phyloP scores from a whole-genome alignment of 2,888 invertebrate species.

The Ochlodes sylvanus region DNA sequence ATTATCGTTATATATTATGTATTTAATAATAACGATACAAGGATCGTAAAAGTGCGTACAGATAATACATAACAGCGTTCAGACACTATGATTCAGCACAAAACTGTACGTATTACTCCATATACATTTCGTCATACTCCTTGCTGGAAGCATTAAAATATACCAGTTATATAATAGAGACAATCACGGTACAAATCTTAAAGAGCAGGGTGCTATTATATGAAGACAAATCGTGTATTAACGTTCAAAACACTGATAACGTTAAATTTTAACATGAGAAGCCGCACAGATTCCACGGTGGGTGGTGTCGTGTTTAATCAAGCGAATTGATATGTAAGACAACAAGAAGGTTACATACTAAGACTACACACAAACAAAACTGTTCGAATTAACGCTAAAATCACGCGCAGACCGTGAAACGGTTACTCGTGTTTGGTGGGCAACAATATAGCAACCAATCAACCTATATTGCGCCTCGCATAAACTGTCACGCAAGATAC shows the following conservation, averaged over 20 bases:
- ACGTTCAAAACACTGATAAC: slow-evolving; percentile 43
- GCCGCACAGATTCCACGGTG: slow-evolving; percentile 14
- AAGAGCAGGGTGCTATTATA: slow-evolving; percentile 71
- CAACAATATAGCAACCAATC: slow-evolving; percentile 22
- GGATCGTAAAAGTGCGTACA: slow-evolving; percentile 14
- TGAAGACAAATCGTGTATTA: slow-evolving; percentile 50
- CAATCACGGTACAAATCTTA: slow-evolving; percentile 48
- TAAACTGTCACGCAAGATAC: not conserved
- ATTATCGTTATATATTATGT: slow-evolving; percentile 22
- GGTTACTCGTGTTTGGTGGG: not conserved
- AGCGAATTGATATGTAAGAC: slow-evolving; percentile 61
- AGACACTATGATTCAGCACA: slow-evolving; percentile 10
- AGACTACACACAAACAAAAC: slow-evolving; percentile 9
- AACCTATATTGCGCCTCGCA: slow-evolving; percentile 14
- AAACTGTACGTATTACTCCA: slow-evolving; percentile 33
- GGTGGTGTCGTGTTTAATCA: slow-evolving; percentile 43
- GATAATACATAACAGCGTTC: slow-evolving; percentile 24
- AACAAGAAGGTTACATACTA: slow-evolving; percentile 43
- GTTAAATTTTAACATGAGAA: slow-evolving; percentile 38
- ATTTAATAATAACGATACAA: slow-evolving; percentile 24
- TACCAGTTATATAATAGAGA: slow-evolving; percentile 13
- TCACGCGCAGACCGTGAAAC: slow-evolving; percentile 3
- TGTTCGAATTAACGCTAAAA: slow-evolving; percentile 16
- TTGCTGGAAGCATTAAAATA: slow-evolving; percentile 30
- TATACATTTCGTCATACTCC: slow-evolving; percentile 40